Evolutionary conservation across 2,113 vertebrate species (phyloP), one percentile per base, ranked within the genome.

Genomic region (Tetraodon nigroviridis): DNA sequence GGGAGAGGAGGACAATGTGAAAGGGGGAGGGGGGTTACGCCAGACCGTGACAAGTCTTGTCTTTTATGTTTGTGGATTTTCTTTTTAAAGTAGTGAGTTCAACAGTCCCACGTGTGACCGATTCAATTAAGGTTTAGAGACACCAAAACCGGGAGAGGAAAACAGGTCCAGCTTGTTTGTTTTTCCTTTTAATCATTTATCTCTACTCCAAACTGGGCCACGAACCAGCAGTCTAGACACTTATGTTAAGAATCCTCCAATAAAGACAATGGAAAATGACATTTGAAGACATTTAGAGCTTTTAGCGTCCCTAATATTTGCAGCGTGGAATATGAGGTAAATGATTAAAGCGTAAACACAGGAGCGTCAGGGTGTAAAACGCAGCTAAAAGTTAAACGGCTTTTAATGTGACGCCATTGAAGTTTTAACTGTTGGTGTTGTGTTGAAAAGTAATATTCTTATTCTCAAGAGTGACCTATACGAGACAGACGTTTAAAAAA

Each of bases 21-120:
- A n/a, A n/a, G 3, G 21, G 27, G 79, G 87, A 59, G 13, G 52
- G 21, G 40, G 61, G 24, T 50, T 81, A 86, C 64, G 17, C 47
- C 63, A 61, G 63, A 64, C 16, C 6, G 55, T 69, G 59, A 64
- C 66, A 71, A 58, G 54, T 75, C 74, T 69, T 63, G 16, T n/a
- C 11, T 48, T 48, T 48, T n/a, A 48, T n/a, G 17, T n/a, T 48
- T n/a, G 8, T 48, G 46, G n/a, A 45, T 45, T 45, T 45, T 45
- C 44, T 45, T 45, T 45, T n/a, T n/a, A 45, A 45, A 12, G 2
- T n/a, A 45, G 15, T 15, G 44, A 17, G 44, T n/a, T 45, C 5
- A 16, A 16, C 17, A 45, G 5, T 45, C 32, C 32, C 32, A 37
- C 32, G 12, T 37, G 1, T 37, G 32, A 37, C 32, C 10, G 32